These are phyloP conservation scores for Archips crataeganus DNA, from an alignment of 2,888 invertebrate species.

Conservation along the genomic window DNA sequence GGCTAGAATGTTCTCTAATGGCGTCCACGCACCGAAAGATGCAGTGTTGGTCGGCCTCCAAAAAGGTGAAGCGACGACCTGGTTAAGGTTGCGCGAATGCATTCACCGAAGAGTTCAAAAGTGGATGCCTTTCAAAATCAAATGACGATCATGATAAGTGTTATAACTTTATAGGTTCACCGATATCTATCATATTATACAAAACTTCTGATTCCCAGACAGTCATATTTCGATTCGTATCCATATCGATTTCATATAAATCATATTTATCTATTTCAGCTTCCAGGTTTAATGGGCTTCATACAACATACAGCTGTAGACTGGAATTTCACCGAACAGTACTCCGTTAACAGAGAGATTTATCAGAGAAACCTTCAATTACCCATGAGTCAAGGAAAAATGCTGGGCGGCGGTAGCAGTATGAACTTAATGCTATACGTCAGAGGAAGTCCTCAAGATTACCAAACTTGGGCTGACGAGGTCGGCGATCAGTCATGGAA, in stretches of 20 bases:
- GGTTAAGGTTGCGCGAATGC: too few species aligned
- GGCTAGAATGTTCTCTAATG: too few species aligned
- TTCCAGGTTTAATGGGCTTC: conserved; percentile 50
- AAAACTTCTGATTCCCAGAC: too few species aligned
- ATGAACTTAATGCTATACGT: conserved; percentile 53
- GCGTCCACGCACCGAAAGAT: too few species aligned
- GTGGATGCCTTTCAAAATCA: too few species aligned
- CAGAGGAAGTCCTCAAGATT: conserved; percentile 53
- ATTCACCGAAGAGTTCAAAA: too few species aligned
- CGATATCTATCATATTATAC: too few species aligned
- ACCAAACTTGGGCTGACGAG: conserved; percentile 51
- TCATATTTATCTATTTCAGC: conserved; percentile 46
- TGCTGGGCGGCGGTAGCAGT: conserved; percentile 62
- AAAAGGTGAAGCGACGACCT: too few species aligned
- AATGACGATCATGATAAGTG: too few species aligned
- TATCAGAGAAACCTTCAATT: conserved; percentile 39
- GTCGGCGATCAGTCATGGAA: conserved; percentile 54
- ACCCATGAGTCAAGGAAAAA: conserved; percentile 55
- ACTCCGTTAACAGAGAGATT: conserved; percentile 50
- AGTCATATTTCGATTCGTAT: not conserved
- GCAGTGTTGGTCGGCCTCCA: too few species aligned
- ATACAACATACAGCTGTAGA: conserved; percentile 50
- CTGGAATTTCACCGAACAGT: conserved; percentile 51
- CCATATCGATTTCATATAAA: not conserved
- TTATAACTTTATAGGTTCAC: too few species aligned